Base-by-base conservation (phyloP, 2,113 vertebrate genomes). In the Illadopsis cleaveri region DNA sequence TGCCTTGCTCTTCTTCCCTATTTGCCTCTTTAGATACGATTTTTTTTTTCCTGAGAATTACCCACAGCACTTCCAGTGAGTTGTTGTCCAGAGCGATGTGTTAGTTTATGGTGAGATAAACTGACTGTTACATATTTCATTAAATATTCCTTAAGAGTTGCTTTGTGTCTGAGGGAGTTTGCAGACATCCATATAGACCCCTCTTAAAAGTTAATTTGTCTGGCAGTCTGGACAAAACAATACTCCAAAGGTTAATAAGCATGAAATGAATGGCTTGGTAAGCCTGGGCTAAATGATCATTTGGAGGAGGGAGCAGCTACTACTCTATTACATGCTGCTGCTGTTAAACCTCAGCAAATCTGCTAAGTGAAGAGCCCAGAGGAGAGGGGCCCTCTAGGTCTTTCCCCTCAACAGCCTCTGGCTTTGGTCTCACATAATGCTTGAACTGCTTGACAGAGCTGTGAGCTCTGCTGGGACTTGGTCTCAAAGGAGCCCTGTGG, bases 181-280 rank as follows among this genome's bases (percentile, higher is more conserved):
- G 77, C 88, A 96, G 94, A 81, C 56, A 57, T 83, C 77, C 75
- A 69, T 85, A 66, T 27, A 94, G 81, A 70, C 68, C 83, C 54
- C 70, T 86, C 75, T 92, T 93, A 82, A 86, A 95, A 86, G 62
- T 93, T 91, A 90, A 89, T 96, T 95, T 93, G 82, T 94, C 82
- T 96, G 92, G 87, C 71, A 94, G 90, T 56, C 89, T 89, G 95
- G 96, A 94, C 95, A 96, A 94, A 96, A 90, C 87, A 96, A 86
- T 88, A 87, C 93, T 95, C 94, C 66, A 73, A 96, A 96, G 92
- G 91, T 96, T 97, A 97, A 97, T 96, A 87, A 94, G 87, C 76
- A 85, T 69, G 61, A 93, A 90, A 94, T 84, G 78, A 91, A 91
- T 80, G 93, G 69, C 89, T 86, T 80, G 83, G 86, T 81, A 87